Evolutionary conservation across 1,140 invertebrate species (phyloP).

Genomic region (Diuraphis noxia): DNA sequence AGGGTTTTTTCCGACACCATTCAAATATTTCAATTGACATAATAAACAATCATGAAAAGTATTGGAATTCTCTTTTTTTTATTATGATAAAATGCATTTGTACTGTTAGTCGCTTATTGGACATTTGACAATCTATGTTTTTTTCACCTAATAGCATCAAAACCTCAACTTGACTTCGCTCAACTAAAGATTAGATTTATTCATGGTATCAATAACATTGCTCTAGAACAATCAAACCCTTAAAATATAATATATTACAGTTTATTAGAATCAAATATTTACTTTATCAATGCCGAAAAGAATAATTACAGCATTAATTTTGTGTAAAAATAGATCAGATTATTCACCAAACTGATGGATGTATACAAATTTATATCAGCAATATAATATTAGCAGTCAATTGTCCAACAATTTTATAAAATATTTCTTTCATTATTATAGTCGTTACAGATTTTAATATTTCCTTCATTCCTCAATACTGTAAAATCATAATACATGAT

Average conservation of each 20-base stretch:
- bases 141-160: slow-evolving; percentile 38
- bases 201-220: slow-evolving; percentile 21
- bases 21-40: slow-evolving; percentile 1
- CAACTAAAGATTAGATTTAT: slow-evolving; percentile 29
- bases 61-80: neutral
- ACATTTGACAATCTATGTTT: neutral
- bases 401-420: slow-evolving; percentile 16
- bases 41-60: neutral
- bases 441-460: slow-evolving; percentile 18
- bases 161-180: slow-evolving; percentile 31
- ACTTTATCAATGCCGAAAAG: slow-evolving; percentile 13
- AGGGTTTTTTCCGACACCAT: slow-evolving; percentile 36
- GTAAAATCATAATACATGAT: neutral
- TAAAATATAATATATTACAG: neutral
- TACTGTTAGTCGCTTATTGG: neutral
- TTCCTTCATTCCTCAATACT: slow-evolving; percentile 46
- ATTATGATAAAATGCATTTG: neutral
- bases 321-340: slow-evolving; percentile 19
- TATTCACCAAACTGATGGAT: slow-evolving; percentile 17
- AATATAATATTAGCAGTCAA: slow-evolving; percentile 43
- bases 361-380: slow-evolving; percentile 37
- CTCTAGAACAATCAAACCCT: neutral
- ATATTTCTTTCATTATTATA: slow-evolving; percentile 31
- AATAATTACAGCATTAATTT: slow-evolving; percentile 48
- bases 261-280: slow-evolving; percentile 6